Evolutionary conservation across 1,140 invertebrate genomes (phyloP), one percentile per base, ranked within the genome.

Genomic region (Acromyrmex echinatior): DNA sequence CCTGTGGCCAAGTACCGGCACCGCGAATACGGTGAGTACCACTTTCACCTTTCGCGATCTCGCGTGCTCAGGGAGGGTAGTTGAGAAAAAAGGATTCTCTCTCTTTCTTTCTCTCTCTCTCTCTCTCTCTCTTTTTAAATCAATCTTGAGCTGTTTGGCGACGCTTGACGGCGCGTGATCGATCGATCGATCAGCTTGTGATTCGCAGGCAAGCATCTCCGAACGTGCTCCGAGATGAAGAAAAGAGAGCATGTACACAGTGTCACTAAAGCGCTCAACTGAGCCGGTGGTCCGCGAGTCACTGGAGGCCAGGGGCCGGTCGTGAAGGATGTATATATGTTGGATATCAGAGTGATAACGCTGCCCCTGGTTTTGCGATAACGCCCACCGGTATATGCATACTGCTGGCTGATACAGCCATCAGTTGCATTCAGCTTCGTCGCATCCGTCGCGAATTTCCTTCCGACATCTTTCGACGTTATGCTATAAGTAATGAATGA

Each of bases 321-420:
- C 77, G 92, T 92, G 88, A 88, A 89, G 91, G 86, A 93, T 93
- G 92, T 92, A 93, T 94, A 94, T 94, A 93, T 86, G 89, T 93
- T 91, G 92, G 90, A 93, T 94, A 94, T 94, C 94, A 92, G 90
- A 92, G 88, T 92, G 94, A 95, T 95, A 94, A 94, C 89, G 88
- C 86, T 90, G 91, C 89, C 92, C 89, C 89, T 93, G 90, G 45
- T 51, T 60, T 88, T n/a, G 82, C 91, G 91, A 94, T 93, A 93
- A 94, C 90, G 82, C 65, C 45, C 79, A 73, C 56, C 81, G 25
- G 80, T 62, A 70, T 49, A 49, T 70, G 51, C 80, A 68, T 87
- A 21, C 62, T 18, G 9, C 62, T 62, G 62, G 62, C 77, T 90
- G 87, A 58, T 91, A 87, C 90, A 87, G 85, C 82, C 21, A n/a